phyloP scores from a whole-genome alignment of 2,888 invertebrate species.

The Loripinus fragilis region DNA sequence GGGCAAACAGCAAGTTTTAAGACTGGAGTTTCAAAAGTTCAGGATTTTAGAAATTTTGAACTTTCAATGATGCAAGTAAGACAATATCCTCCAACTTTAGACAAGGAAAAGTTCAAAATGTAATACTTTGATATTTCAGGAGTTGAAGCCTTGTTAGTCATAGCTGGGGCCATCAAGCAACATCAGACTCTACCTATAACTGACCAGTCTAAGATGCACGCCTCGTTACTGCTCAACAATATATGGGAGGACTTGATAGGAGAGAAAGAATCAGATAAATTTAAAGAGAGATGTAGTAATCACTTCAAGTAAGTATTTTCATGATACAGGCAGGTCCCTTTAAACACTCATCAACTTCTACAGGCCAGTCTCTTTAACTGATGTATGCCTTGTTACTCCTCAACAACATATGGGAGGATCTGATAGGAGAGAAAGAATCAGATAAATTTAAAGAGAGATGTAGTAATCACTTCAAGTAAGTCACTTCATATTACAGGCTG shows the following conservation, averaged over 20 bases:
- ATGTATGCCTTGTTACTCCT: slow-evolving; percentile 96
- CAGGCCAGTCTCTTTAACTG: no score
- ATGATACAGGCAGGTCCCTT: no score
- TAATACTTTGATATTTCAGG: no score
- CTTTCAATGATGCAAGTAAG: no score
- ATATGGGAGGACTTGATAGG: slow-evolving; percentile 98
- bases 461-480: slow-evolving; percentile 80
- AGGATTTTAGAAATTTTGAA: no score
- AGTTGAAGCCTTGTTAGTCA: slow-evolving; percentile 90
- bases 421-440: slow-evolving; percentile 92
- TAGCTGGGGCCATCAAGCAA: slow-evolving; percentile 96
- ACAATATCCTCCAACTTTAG: no score
- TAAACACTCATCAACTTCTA: no score
- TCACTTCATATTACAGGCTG: no score
- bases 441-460: slow-evolving; percentile 79
- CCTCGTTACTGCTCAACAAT: slow-evolving; percentile 94
- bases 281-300: slow-evolving; percentile 75
- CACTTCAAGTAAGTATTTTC: slow-evolving; percentile 81
- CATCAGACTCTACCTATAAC: slow-evolving; percentile 92
- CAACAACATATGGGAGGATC: slow-evolving; percentile 96
- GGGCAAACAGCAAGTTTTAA: no score
- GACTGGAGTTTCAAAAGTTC: no score
- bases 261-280: slow-evolving; percentile 86
- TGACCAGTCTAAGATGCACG: slow-evolving; percentile 93
- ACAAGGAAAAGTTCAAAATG: no score